phyloP scores from a whole-genome alignment of 2,113 vertebrate species.

The Osmerus mordax region DNA sequence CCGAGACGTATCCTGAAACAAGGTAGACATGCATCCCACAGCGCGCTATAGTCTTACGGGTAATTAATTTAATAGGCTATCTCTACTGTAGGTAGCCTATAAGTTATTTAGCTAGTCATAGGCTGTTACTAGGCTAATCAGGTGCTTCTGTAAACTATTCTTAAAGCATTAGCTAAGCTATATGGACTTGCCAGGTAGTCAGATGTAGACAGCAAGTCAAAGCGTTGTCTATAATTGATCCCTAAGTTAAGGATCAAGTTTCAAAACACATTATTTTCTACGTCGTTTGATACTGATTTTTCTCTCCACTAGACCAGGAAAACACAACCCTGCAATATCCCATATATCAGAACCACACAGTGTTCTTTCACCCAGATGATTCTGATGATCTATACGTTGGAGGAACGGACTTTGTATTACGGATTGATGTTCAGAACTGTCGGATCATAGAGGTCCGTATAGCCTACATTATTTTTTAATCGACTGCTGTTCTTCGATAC shows the following conservation, averaged over 20 bases:
- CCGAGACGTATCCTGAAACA: constrained; percentile 45
- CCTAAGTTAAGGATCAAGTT: not conserved
- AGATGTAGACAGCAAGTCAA: no score
- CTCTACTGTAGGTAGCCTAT: not conserved
- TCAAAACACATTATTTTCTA: not conserved
- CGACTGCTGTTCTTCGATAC: no score
- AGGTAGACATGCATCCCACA: not conserved
- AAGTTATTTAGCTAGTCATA: not conserved
- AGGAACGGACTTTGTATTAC: constrained; percentile 47
- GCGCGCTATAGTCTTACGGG: not conserved
- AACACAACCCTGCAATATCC: constrained; percentile 24
- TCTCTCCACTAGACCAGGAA: constrained; percentile 32
- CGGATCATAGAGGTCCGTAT: constrained; percentile 53
- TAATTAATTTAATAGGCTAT: not conserved
- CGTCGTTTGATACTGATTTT: not conserved
- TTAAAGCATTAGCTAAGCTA: not conserved
- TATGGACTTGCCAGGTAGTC: not conserved
- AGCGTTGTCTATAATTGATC: not conserved
- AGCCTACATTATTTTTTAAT: not conserved
- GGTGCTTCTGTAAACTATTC: not conserved
- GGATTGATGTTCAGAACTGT: constrained; percentile 41
- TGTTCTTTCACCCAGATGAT: constrained; percentile 51
- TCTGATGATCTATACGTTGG: constrained; percentile 58
- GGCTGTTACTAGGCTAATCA: no score
- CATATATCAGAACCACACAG: constrained; percentile 44